Percentiles rank a stretch among this genome's conserved stretches.
phyloP scores from a whole-genome alignment of 2,113 vertebrate genomes.

The Thunnus maccoyii region DNA sequence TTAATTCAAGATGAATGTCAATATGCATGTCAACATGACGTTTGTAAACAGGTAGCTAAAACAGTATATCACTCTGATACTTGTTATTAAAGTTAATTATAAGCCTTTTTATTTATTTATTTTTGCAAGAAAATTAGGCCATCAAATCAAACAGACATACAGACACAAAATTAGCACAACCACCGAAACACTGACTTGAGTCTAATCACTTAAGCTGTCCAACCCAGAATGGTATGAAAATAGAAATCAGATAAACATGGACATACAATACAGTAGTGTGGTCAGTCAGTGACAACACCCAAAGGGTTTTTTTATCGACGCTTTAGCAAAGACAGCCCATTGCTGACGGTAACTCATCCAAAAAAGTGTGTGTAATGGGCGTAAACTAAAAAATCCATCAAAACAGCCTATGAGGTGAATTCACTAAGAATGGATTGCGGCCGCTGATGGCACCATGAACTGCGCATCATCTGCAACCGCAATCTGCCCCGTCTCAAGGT shows the following conservation, averaged over 20 bases:
- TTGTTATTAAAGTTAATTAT: neutral
- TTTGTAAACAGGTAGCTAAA: neutral
- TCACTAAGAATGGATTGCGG: too few species aligned
- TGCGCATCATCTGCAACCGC: too few species aligned
- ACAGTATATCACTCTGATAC: neutral
- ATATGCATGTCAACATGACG: too few species aligned
- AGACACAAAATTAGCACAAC: neutral
- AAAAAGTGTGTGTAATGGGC: too few species aligned
- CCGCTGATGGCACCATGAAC: too few species aligned
- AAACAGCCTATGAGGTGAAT: too few species aligned
- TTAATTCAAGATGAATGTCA: too few species aligned
- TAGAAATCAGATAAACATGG: neutral
- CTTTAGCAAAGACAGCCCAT: neutral
- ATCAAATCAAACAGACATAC: slow-evolving; percentile 6
- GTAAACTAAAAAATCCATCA: neutral
- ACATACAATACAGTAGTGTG: neutral
- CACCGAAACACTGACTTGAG: neutral
- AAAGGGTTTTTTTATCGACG: neutral
- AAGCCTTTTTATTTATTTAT: too few species aligned
- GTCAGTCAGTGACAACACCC: slow-evolving; percentile 5
- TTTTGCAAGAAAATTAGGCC: neutral
- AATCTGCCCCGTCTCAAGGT: too few species aligned
- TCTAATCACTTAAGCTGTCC: neutral
- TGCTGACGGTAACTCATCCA: neutral
- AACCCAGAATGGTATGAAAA: neutral